phyloP scores from a whole-genome alignment of 2,113 vertebrate genomes.

The Cavia aperea region DNA sequence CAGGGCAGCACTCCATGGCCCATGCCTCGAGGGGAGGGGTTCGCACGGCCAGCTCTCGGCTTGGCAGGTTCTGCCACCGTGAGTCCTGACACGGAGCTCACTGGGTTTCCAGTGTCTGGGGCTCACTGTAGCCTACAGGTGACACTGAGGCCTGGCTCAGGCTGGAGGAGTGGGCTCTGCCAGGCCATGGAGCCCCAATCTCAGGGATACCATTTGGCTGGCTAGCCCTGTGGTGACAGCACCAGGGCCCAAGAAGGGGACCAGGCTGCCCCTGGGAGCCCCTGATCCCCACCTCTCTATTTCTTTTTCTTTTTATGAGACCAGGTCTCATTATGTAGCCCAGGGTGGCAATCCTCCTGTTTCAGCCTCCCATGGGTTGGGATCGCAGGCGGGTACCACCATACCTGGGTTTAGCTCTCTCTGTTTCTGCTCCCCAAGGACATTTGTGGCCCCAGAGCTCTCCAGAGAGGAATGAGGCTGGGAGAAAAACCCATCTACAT shows the following conservation, averaged over 20 bases:
- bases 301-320: neutral
- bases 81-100: accelerated
- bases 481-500: neutral
- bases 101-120: neutral
- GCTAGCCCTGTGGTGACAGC: accelerated
- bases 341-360: neutral
- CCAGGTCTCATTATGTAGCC: neutral
- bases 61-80: accelerated
- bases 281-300: accelerated
- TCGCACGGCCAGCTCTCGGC: accelerated
- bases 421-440: neutral
- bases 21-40: accelerated
- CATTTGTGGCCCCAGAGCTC: neutral
- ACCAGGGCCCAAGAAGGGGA: neutral
- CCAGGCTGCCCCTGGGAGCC: neutral
- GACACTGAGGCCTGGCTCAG: accelerated
- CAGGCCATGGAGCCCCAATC: accelerated
- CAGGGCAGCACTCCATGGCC: accelerated
- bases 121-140: accelerated
- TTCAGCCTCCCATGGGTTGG: neutral
- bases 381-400: neutral
- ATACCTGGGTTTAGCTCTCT: accelerated
- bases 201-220: accelerated
- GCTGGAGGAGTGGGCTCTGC: accelerated
- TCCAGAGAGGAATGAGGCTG: accelerated